Percentiles rank a stretch among this genome's conserved stretches.
phyloP scores from a whole-genome alignment of 2,113 vertebrate genomes.

The Nyctereutes procyonoides region DNA sequence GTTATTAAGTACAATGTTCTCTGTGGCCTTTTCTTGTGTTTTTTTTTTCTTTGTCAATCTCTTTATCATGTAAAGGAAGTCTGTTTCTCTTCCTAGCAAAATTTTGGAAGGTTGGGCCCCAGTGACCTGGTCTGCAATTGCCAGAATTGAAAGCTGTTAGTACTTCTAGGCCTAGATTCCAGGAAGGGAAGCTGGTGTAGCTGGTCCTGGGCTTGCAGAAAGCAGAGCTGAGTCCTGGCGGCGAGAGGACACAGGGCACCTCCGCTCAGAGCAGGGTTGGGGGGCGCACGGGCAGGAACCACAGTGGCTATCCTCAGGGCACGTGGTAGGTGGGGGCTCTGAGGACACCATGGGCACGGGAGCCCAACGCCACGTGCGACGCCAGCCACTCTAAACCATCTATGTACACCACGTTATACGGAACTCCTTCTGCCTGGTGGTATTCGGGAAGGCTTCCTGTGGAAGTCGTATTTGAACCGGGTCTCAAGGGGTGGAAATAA shows the following conservation, averaged over 20 bases:
- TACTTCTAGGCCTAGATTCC: background rate
- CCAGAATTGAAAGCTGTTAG: background rate
- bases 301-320: too few species aligned
- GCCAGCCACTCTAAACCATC: background rate
- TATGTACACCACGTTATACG: too few species aligned
- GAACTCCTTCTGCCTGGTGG: background rate
- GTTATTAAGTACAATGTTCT: background rate
- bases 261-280: background rate
- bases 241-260: background rate
- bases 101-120: background rate
- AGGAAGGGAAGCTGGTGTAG: background rate
- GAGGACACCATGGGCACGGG: background rate
- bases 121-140: background rate
- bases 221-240: background rate
- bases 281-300: too few species aligned
- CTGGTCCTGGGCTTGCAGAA: background rate
- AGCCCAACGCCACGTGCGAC: fast-evolving
- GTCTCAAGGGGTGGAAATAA: background rate
- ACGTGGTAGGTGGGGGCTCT: background rate
- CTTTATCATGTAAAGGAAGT: background rate
- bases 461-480: background rate
- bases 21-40: background rate
- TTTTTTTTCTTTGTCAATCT: background rate
- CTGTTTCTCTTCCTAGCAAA: background rate
- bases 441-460: background rate